Conservation (phyloP, 2,888 invertebrate species). For the Liodrosophila aerea region DNA sequence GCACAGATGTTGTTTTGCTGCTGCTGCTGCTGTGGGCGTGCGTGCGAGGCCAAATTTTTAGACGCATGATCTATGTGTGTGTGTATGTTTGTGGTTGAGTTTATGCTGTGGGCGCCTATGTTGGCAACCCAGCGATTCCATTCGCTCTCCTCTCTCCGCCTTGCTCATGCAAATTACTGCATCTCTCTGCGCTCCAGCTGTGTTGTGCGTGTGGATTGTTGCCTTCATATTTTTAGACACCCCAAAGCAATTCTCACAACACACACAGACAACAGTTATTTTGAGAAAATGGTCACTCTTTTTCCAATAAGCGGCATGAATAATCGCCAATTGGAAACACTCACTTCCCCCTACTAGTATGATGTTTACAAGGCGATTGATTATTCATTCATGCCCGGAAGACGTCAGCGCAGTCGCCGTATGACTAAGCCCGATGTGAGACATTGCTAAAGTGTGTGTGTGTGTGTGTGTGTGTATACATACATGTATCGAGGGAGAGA, state of each 20-base stretch:
- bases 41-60: conserved; percentile 40
- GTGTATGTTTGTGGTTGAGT: conserved; percentile 5
- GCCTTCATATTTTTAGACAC: no score
- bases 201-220: conserved; percentile 7
- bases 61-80: conserved; percentile 15
- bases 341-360: conserved; percentile 16
- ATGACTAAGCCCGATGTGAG: conserved; percentile 41
- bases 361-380: conserved; percentile 30
- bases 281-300: conserved; percentile 9
- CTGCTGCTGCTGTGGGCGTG: conserved; percentile 42
- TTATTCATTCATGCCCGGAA: conserved; percentile 43
- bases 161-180: conserved; percentile 35
- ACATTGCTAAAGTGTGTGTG: conserved; percentile 9
- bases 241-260: no score
- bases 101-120: conserved; percentile 40
- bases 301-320: conserved; percentile 12
- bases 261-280: no score
- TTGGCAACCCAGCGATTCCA: conserved; percentile 1
- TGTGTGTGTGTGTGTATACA: background rate
- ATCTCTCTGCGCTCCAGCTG: conserved; percentile 10
- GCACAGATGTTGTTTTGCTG: conserved; percentile 56
- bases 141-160: conserved; percentile 9
- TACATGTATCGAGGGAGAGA: conserved; percentile 6
- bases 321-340: conserved; percentile 4
- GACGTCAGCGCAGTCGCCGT: conserved; percentile 35